Conservation (phyloP, 2,888 invertebrate species). For the Rhagonycha fulva region DNA sequence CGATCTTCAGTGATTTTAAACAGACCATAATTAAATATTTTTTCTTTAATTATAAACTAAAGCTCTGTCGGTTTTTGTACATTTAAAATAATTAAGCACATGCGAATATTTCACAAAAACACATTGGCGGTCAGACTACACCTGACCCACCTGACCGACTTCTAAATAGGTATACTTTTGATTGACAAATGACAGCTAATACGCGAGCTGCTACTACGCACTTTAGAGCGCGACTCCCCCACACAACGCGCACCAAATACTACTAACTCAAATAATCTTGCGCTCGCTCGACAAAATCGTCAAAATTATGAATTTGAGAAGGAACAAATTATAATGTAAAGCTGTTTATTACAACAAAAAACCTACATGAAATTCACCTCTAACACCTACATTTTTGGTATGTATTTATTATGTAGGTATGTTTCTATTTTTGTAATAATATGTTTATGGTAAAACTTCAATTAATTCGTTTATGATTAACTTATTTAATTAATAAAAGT, state of each 20-base stretch:
- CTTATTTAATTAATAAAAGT: not conserved
- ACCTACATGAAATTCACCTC: not conserved
- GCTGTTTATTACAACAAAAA: not conserved
- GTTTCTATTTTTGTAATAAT: not conserved
- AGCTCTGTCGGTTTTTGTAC: conserved; percentile 9
- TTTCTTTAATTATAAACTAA: conserved; percentile 7
- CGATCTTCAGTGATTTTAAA: conserved; percentile 36
- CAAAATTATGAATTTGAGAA: not conserved
- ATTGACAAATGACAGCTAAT: conserved; percentile 40
- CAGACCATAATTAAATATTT: conserved; percentile 24
- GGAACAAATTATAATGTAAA: not conserved
- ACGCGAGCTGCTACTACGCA: not conserved
- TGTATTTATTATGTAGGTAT: not conserved
- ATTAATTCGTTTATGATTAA: not conserved
- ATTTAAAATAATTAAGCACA: not conserved
- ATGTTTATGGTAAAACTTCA: not conserved
- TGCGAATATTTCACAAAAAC: not conserved
- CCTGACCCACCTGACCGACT: not conserved
- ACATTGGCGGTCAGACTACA: not conserved
- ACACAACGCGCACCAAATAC: not conserved
- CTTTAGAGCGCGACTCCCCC: conserved; percentile 15
- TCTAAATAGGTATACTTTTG: conserved; percentile 30
- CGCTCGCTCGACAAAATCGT: not conserved
- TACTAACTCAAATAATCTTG: not conserved
- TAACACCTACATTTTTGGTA: not conserved